Evolutionary conservation across 2,888 invertebrate species (phyloP), one percentile per base, ranked within the genome.

Genomic region (Gortyna flavago): DNA sequence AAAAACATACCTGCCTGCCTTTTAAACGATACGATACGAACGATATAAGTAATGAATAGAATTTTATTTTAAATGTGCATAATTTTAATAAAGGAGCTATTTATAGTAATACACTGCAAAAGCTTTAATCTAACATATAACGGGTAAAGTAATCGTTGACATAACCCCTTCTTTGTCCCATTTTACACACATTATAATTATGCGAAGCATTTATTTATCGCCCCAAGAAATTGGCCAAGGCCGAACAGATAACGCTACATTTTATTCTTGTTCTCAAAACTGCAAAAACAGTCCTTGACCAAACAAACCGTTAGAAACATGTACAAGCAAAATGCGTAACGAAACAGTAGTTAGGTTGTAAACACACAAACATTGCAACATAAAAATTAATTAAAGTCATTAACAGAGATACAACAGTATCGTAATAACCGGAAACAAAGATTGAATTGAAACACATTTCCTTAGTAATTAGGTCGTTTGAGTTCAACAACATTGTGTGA

Each of bases 391-490:
- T 76, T 70, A 62, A 72, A 69, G 38, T 69, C 61, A 83, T 85
- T 82, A 83, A 82, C 61, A 85, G 62, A 85, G 65, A 75, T 77
- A 83, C 64, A 75, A 38, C 61, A 76, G 61, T 81, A 87, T 88
- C 87, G 61, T 13, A 69, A 69, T 65, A 16, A 75, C 72, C 76
- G 87, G 88, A 87, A 87, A 77, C 71, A 48, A 72, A 83, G 71
- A 82, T 83, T 80, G 80, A 84, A 84, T 85, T 86, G 72, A 84
- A 87, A 86, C 83, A 84, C 84, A 83, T 86, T 91, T 91, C 91
- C 89, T 86, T 71, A 68, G 65, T 85, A 91, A 92, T 88, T 91
- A 72, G 92, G 92, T 90, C 91, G 86, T 65, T 64, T 62, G 88
- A 87, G 91, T 90, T 91, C 89, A 88, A 88, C 85, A 88, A 88